Percentiles rank a stretch among this genome's conserved stretches.
These are phyloP conservation scores for Rallus crepitans DNA, from an alignment of 2,797 vertebrate genomes.

Conservation along the genomic window DNA sequence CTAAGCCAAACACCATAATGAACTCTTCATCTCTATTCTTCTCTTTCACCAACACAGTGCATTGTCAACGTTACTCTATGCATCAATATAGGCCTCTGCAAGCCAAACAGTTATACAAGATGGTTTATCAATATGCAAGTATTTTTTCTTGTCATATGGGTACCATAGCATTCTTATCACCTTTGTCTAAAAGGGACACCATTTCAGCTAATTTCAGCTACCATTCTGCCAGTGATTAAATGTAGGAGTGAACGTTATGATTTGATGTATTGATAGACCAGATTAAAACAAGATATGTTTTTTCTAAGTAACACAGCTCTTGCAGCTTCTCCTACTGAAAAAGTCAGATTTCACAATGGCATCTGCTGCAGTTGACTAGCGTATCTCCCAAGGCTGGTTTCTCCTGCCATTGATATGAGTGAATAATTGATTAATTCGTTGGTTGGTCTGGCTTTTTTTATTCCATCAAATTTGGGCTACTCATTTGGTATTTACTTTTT, in stretches of 20 bases:
- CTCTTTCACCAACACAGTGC: neutral
- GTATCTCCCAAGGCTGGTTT: neutral
- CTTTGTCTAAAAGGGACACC: neutral
- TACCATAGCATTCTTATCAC: neutral
- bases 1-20: neutral
- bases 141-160: neutral
- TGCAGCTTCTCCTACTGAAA: neutral
- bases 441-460: neutral
- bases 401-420: neutral
- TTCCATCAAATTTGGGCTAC: neutral
- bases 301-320: neutral
- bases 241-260: neutral
- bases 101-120: neutral
- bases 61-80: neutral
- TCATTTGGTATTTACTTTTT: neutral
- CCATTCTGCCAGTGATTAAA: neutral
- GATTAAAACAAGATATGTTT: neutral
- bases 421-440: neutral
- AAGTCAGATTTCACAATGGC: neutral
- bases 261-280: neutral
- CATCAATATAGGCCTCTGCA: neutral
- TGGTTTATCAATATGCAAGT: neutral
- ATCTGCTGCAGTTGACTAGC: neutral
- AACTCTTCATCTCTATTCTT: neutral
- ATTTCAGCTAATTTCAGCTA: neutral